Percentiles rank a stretch among this genome's conserved stretches.
These are phyloP conservation scores for Parascotia fuliginaria DNA, from an alignment of 2,888 invertebrate species.

Conservation along the genomic window DNA sequence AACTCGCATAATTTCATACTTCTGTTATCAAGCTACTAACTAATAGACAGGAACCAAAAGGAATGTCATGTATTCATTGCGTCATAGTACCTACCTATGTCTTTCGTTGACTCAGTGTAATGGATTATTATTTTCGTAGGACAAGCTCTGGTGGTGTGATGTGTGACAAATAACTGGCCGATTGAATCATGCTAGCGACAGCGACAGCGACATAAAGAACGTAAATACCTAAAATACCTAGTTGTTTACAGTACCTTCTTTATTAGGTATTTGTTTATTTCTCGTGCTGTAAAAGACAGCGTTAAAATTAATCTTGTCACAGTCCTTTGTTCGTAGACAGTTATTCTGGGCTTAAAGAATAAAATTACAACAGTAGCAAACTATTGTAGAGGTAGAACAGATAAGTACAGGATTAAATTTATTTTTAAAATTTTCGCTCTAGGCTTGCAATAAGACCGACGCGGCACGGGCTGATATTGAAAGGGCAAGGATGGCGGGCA, in stretches of 20 bases:
- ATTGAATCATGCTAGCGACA: slow-evolving; percentile 13
- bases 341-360: neutral
- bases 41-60: slow-evolving; percentile 44
- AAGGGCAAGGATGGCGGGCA: slow-evolving; percentile 12
- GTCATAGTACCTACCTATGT: slow-evolving; percentile 37
- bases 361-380: neutral
- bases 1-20: slow-evolving; percentile 20
- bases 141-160: slow-evolving; percentile 44
- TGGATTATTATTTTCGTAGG: slow-evolving; percentile 19
- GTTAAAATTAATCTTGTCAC: neutral
- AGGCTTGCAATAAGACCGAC: too few species aligned
- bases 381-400: neutral
- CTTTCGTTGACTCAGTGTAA: slow-evolving; percentile 46
- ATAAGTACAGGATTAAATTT: neutral
- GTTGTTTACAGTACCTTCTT: too few species aligned
- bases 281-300: neutral
- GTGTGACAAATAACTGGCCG: slow-evolving; percentile 32
- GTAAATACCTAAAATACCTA: neutral
- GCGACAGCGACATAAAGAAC: neutral
- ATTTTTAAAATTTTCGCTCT: too few species aligned
- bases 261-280: too few species aligned
- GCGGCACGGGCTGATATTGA: too few species aligned
- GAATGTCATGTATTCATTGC: slow-evolving; percentile 48
- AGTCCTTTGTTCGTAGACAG: neutral
- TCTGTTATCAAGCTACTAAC: slow-evolving; percentile 23